Evolutionary conservation across 2,888 invertebrate species (phyloP).

Genomic region (Leucophenga montana): DNA sequence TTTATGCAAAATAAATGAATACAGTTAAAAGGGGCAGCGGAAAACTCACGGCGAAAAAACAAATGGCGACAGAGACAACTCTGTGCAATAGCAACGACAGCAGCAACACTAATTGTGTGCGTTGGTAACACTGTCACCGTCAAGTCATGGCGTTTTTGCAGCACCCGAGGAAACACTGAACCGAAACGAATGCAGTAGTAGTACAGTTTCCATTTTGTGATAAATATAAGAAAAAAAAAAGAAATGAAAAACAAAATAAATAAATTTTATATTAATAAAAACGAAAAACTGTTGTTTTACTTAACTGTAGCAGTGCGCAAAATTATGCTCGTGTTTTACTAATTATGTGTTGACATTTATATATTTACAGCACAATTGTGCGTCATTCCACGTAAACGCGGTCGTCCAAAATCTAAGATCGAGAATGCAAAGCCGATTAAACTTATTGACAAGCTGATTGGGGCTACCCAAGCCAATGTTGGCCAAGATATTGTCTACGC

Average conservation of each 20-base stretch:
- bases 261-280: slow-evolving; percentile 11
- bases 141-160: no score
- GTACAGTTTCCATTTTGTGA: slow-evolving; percentile 4
- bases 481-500: slow-evolving; percentile 65
- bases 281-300: slow-evolving; percentile 56
- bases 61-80: no score
- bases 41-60: no score
- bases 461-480: slow-evolving; percentile 51
- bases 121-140: no score
- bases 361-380: slow-evolving; percentile 12
- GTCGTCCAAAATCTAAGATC: slow-evolving; percentile 56
- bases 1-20: no score
- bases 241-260: slow-evolving; percentile 10
- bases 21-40: no score
- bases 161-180: no score
- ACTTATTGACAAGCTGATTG: slow-evolving; percentile 56
- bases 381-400: slow-evolving; percentile 56
- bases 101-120: no score
- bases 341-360: slow-evolving; percentile 8
- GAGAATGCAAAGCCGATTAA: slow-evolving; percentile 48
- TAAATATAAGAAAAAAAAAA: slow-evolving; percentile 33
- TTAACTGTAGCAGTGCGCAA: slow-evolving; percentile 32
- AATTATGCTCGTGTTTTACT: slow-evolving; percentile 28
- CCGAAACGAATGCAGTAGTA: not conserved
- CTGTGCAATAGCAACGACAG: no score